Percentiles rank a stretch among this genome's conserved stretches.
These are phyloP conservation scores for Rhineura floridana DNA, from an alignment of 2,113 vertebrate genomes.

Conservation along the genomic window DNA sequence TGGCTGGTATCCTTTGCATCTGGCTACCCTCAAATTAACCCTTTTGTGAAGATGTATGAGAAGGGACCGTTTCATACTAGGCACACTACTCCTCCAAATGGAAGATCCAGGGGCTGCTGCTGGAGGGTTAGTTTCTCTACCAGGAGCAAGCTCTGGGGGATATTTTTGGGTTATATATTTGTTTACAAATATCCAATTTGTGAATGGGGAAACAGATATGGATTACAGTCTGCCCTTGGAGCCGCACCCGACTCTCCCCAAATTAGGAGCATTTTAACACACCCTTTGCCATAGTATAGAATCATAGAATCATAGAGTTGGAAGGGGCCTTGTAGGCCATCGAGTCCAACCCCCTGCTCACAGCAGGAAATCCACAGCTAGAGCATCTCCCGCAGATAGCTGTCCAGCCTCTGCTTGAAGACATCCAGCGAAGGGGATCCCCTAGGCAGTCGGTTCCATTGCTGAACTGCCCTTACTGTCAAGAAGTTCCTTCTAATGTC, in stretches of 20 bases:
- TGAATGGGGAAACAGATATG: not conserved
- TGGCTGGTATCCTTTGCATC: not conserved
- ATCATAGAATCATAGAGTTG: no score
- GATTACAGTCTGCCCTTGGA: not conserved
- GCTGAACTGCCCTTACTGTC: no score
- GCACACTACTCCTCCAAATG: not conserved
- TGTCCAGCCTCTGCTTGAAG: no score
- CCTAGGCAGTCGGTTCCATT: no score
- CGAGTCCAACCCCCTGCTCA: no score
- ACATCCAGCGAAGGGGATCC: no score
- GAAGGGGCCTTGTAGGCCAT: no score
- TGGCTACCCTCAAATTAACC: not conserved
- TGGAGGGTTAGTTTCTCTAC: not conserved
- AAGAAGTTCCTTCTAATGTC: no score
- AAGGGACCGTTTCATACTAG: not conserved
- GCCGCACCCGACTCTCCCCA: not conserved
- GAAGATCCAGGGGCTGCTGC: not conserved
- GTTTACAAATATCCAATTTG: not conserved
- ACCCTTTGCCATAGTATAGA: no score
- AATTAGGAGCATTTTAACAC: no score
- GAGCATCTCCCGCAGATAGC: no score
- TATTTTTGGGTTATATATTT: not conserved
- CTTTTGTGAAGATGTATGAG: not conserved
- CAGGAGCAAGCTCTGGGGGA: not conserved
- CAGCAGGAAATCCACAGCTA: no score